Conservation (phyloP, 2,888 invertebrate species). For the Gryllus longicercus region DNA sequence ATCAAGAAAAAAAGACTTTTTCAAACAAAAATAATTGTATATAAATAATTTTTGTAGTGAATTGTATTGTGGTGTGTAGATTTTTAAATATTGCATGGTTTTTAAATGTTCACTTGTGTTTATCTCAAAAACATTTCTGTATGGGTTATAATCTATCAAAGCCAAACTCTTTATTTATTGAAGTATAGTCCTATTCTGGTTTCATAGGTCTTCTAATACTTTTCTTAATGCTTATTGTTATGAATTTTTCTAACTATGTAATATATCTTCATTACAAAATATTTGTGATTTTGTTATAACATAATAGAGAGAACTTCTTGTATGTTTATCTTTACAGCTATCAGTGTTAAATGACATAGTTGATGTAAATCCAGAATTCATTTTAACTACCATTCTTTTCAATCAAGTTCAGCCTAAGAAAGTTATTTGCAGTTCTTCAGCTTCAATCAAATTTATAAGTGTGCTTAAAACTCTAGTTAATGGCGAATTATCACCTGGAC, state of each 20-base stretch:
- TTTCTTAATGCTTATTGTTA: background rate
- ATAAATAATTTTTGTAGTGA: too few relatives aligned
- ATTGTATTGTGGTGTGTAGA: too few relatives aligned
- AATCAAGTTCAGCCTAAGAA: constrained; percentile 58
- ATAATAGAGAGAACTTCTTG: background rate
- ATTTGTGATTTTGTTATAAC: constrained; percentile 28
- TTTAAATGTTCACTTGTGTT: too few relatives aligned
- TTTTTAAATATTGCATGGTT: too few relatives aligned
- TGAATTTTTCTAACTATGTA: background rate
- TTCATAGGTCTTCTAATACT: background rate
- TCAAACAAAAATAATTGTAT: too few relatives aligned
- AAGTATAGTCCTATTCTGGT: background rate
- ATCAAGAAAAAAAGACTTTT: too few relatives aligned
- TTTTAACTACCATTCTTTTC: constrained; percentile 56
- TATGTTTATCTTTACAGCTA: constrained; percentile 48
- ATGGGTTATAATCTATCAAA: too few relatives aligned
- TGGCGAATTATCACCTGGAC: constrained; percentile 42
- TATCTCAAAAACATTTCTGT: too few relatives aligned
- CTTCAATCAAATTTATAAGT: constrained; percentile 53
- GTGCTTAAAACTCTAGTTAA: constrained; percentile 48
- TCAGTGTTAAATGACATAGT: constrained; percentile 65
- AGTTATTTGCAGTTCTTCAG: constrained; percentile 43
- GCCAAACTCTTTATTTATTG: too few relatives aligned
- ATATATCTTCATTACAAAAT: constrained; percentile 27
- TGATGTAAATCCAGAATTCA: constrained; percentile 62